Conservation (phyloP, 1,140 invertebrate genomes). For the Diachasma alloeum region DNA sequence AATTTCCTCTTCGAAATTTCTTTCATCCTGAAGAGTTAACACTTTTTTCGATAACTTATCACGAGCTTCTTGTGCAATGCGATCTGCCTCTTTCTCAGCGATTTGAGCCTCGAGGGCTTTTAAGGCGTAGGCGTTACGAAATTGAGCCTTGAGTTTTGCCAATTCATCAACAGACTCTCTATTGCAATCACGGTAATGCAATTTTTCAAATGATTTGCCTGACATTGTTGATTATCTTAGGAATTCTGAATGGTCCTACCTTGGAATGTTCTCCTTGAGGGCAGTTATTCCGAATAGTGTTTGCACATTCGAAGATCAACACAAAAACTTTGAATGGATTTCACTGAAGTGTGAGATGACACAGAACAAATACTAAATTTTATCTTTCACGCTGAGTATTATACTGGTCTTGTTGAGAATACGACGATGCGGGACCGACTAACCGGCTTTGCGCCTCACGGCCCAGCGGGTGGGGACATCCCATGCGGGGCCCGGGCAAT, state of each 20-base stretch:
- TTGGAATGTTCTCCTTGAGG: neutral
- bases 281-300: neutral
- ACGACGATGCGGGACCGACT: conserved; percentile 55
- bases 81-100: conserved; percentile 37
- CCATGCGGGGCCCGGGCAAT: conserved; percentile 39
- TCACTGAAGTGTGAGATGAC: neutral
- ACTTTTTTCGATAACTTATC: conserved; percentile 30
- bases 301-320: neutral
- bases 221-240: neutral
- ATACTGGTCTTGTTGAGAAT: conserved; percentile 22
- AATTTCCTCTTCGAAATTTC: conserved; percentile 13
- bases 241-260: neutral
- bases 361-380: neutral
- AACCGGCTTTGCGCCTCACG: conserved; percentile 55
- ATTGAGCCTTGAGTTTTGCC: conserved; percentile 39
- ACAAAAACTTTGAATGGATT: neutral
- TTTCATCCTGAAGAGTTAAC: conserved; percentile 8
- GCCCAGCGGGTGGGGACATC: conserved; percentile 39
- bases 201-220: neutral
- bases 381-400: neutral
- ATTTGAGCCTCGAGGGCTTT: conserved; percentile 48
- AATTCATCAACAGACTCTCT: conserved; percentile 22
- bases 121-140: conserved; percentile 48
- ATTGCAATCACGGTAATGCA: neutral
- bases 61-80: conserved; percentile 31